These are phyloP conservation scores for Sterna hirundo DNA, from an alignment of 2,113 vertebrate genomes.

Conservation along the genomic window DNA sequence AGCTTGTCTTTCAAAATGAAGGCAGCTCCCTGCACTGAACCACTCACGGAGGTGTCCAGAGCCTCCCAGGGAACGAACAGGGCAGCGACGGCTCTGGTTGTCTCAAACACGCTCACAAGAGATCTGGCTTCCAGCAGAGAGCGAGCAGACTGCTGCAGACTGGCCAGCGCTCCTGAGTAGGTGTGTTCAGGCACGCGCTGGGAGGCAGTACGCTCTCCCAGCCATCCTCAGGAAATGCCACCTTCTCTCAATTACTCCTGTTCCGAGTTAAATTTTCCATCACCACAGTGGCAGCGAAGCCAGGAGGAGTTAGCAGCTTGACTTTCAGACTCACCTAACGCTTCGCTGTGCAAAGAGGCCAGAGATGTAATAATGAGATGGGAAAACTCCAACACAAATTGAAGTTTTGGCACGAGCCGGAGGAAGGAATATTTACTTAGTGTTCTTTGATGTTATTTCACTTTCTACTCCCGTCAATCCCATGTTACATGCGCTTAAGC, in stretches of 20 bases:
- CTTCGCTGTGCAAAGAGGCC: not conserved
- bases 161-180: fast-evolving
- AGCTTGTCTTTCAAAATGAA: not conserved
- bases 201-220: not conserved
- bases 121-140: not conserved
- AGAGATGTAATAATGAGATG: not conserved
- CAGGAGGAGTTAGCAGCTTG: not conserved
- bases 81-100: not conserved
- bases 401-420: not conserved
- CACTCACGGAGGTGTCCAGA: not conserved
- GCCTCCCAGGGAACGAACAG: not conserved
- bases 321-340: not conserved
- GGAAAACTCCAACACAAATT: not conserved
- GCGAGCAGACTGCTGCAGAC: not conserved
- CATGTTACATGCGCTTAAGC: fast-evolving
- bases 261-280: not conserved
- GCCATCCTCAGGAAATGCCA: not conserved
- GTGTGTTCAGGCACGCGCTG: not conserved
- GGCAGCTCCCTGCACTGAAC: not conserved
- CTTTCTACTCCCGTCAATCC: not conserved
- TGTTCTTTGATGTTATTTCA: not conserved
- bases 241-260: not conserved
- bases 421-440: not conserved
- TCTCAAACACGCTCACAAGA: not conserved
- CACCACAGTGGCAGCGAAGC: not conserved